Percentiles rank a stretch among this genome's conserved stretches.
Conservation (phyloP, 2,888 invertebrate genomes). For the Synanthedon andrenaeformis region DNA sequence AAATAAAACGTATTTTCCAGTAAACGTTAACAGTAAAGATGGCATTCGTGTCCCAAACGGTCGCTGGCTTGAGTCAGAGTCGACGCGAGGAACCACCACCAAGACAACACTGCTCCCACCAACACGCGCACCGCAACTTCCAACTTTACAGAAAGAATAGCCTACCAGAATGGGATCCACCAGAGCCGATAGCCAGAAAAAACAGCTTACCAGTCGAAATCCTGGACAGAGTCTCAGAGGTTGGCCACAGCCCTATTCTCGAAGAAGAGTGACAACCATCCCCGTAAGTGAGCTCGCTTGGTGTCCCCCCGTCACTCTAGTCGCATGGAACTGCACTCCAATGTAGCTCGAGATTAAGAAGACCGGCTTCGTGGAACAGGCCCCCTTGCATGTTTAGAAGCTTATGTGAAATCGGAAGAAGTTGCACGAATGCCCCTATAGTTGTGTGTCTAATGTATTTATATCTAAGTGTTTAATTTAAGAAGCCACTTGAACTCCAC, state of each 20-base stretch:
- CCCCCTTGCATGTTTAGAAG: constrained; percentile 66
- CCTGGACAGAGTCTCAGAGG: constrained; percentile 39
- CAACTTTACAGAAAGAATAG: constrained; percentile 61
- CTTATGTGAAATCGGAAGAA: constrained; percentile 51
- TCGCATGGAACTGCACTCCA: constrained; percentile 56
- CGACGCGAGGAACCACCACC: constrained; percentile 54
- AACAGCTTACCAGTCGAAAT: constrained; percentile 62
- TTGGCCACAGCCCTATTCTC: constrained; percentile 32
- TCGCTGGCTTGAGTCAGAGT: constrained; percentile 62
- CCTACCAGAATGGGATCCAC: constrained; percentile 63
- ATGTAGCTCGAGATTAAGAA: constrained; percentile 36
- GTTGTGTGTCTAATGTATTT: constrained; percentile 42
- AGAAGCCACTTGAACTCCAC: not conserved
- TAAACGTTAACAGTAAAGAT: constrained; percentile 27
- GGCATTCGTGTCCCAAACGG: constrained; percentile 71
- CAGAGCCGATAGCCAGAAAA: constrained; percentile 51
- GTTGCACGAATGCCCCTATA: constrained; percentile 52
- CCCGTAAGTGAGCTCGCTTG: constrained; percentile 54
- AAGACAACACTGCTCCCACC: constrained; percentile 61
- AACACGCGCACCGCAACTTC: constrained; percentile 50
- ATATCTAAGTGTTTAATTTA: not conserved
- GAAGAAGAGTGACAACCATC: constrained; percentile 53
- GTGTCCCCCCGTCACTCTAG: constrained; percentile 60
- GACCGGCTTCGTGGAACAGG: constrained; percentile 56
- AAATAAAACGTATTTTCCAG: constrained; percentile 19